Evolutionary conservation across 2,797 vertebrate species (phyloP).

Genomic region (Myotis pilosus): DNA sequence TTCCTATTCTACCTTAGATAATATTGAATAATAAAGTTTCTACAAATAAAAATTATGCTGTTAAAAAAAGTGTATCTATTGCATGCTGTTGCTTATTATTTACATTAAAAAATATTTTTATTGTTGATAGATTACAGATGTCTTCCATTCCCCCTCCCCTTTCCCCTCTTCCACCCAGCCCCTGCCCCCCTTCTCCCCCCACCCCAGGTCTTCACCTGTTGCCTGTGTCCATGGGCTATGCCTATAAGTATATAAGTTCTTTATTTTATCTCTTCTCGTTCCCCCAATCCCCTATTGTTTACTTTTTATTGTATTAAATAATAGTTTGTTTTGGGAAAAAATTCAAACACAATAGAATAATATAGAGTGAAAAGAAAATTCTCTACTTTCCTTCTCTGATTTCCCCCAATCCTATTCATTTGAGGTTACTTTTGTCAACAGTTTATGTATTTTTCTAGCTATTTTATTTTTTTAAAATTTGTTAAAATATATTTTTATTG

Average conservation of each 20-base stretch:
- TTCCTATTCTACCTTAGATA: background rate
- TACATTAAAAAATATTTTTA: too few species aligned
- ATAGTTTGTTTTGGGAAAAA: background rate
- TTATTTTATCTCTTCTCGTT: too few species aligned
- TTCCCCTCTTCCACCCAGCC: too few species aligned
- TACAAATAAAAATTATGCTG: background rate
- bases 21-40: background rate
- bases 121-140: too few species aligned
- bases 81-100: background rate
- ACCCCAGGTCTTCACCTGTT: too few species aligned
- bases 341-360: background rate
- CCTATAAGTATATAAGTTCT: too few species aligned
- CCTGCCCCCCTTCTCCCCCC: too few species aligned
- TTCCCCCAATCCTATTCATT: background rate
- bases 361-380: slow-evolving; percentile 9
- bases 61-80: background rate
- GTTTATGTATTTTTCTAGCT: background rate
- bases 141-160: too few species aligned
- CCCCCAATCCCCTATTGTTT: background rate
- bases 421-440: background rate
- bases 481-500: too few species aligned
- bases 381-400: background rate
- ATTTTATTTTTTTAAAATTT: background rate
- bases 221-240: too few species aligned
- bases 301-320: slow-evolving; percentile 25